Evolutionary conservation across 2,888 invertebrate genomes (phyloP).

Genomic region (Cerceris ruficornis): DNA sequence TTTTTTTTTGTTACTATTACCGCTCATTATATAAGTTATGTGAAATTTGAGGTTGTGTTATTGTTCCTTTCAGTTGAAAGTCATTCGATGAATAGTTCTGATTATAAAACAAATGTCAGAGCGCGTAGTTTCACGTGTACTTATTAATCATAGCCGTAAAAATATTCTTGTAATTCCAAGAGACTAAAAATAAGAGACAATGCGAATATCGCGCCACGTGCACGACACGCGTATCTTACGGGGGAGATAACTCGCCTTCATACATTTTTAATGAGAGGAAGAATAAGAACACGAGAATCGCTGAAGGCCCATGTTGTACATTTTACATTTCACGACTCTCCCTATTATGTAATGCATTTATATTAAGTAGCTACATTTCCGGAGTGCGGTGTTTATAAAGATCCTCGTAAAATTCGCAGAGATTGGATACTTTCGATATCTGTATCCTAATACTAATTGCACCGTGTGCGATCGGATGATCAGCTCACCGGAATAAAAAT

Average conservation of each 20-base stretch:
- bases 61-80: too few relatives aligned
- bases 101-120: too few relatives aligned
- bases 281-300: conserved; percentile 10
- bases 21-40: too few relatives aligned
- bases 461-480: too few relatives aligned
- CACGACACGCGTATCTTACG: conserved; percentile 9
- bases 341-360: conserved; percentile 11
- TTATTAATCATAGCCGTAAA: background rate
- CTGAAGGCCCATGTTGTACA: conserved; percentile 5
- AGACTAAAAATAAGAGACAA: too few relatives aligned
- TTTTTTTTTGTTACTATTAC: too few relatives aligned
- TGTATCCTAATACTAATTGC: too few relatives aligned
- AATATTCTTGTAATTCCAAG: conserved; percentile 1
- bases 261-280: conserved; percentile 26
- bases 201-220: conserved; percentile 4
- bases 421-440: background rate
- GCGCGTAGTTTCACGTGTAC: too few relatives aligned
- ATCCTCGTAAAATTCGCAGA: background rate
- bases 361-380: background rate
- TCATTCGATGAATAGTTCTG: too few relatives aligned
- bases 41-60: too few relatives aligned
- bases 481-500: too few relatives aligned
- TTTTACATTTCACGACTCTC: conserved; percentile 17
- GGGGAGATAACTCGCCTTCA: conserved; percentile 20
- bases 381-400: background rate